phyloP scores from a whole-genome alignment of 2,888 invertebrate genomes.

The Drosophila mettleri region DNA sequence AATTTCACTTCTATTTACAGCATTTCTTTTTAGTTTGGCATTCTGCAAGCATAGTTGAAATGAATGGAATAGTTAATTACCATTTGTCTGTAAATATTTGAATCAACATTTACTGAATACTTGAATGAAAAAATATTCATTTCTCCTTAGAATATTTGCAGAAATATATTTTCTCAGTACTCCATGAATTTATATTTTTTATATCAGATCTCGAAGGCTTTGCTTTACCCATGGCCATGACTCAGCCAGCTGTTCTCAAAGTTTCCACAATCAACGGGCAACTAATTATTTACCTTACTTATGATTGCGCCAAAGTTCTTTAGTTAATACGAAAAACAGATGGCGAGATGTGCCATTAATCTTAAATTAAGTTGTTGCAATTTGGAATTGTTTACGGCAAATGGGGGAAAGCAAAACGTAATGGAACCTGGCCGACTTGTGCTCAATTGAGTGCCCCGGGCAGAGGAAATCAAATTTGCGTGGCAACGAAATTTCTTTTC shows the following conservation, averaged over 20 bases:
- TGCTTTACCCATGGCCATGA: no score
- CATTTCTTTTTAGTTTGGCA: not conserved
- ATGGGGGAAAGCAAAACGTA: not conserved
- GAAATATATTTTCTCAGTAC: not conserved
- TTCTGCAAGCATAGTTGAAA: slow-evolving; percentile 1
- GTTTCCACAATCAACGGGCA: slow-evolving; percentile 11
- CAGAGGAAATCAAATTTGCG: slow-evolving; percentile 31
- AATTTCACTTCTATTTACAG: not conserved
- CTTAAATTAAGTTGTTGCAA: slow-evolving; percentile 39
- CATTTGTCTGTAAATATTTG: not conserved
- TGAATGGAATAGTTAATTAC: slow-evolving; percentile 4
- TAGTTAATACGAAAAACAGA: slow-evolving; percentile 32
- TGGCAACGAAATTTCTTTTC: slow-evolving; percentile 18
- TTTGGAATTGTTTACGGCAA: slow-evolving; percentile 23
- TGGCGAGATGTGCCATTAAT: slow-evolving; percentile 42
- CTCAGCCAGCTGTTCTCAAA: not conserved
- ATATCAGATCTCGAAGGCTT: no score
- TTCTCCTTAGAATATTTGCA: not conserved
- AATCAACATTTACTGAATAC: not conserved
- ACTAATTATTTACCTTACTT: slow-evolving; percentile 34
- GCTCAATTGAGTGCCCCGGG: slow-evolving; percentile 26
- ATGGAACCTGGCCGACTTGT: slow-evolving; percentile 9
- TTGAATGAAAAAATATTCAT: not conserved
- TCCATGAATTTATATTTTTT: not conserved
- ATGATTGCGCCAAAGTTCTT: slow-evolving; percentile 24